These are phyloP conservation scores for Leptobrachium leishanense DNA, from an alignment of 2,113 vertebrate genomes.

Conservation along the genomic window DNA sequence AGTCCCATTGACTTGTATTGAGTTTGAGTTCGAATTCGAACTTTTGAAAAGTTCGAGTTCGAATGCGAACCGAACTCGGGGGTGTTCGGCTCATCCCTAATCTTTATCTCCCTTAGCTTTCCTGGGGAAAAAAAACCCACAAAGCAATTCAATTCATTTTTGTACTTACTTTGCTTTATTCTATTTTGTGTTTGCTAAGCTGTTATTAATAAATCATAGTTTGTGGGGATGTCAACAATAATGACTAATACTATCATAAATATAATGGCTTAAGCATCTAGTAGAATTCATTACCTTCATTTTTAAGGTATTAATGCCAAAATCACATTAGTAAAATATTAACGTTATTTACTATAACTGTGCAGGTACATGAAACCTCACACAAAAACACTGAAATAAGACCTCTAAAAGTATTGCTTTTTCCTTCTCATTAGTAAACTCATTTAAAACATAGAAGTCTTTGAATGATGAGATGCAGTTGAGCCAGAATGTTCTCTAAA, in stretches of 20 bases:
- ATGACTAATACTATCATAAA: not conserved
- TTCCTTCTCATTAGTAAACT: slow-evolving; percentile 50
- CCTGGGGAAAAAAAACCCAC: not conserved
- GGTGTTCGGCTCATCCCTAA: too few relatives aligned
- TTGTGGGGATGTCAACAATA: not conserved
- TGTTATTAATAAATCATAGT: not conserved
- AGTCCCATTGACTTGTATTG: too few relatives aligned
- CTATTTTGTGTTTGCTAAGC: not conserved
- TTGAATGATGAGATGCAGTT: slow-evolving; percentile 47
- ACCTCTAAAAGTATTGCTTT: slow-evolving; percentile 46
- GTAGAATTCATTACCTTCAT: not conserved
- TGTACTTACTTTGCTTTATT: not conserved
- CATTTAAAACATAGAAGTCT: slow-evolving; percentile 42
- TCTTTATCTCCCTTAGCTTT: too few relatives aligned
- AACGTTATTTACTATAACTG: not conserved
- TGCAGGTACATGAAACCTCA: slow-evolving; percentile 14
- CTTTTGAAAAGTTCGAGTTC: too few relatives aligned
- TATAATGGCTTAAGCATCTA: not conserved
- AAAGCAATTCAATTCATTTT: not conserved
- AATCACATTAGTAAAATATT: not conserved
- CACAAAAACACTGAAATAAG: slow-evolving; percentile 29
- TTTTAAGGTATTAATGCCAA: not conserved
- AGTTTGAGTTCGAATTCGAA: too few relatives aligned
- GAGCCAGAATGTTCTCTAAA: slow-evolving; percentile 45
- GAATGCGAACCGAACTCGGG: too few relatives aligned